Evolutionary conservation across 2,113 vertebrate genomes (phyloP), one percentile per base, ranked within the genome.

Genomic region (Sinocyclocheilus maitianheensis): DNA sequence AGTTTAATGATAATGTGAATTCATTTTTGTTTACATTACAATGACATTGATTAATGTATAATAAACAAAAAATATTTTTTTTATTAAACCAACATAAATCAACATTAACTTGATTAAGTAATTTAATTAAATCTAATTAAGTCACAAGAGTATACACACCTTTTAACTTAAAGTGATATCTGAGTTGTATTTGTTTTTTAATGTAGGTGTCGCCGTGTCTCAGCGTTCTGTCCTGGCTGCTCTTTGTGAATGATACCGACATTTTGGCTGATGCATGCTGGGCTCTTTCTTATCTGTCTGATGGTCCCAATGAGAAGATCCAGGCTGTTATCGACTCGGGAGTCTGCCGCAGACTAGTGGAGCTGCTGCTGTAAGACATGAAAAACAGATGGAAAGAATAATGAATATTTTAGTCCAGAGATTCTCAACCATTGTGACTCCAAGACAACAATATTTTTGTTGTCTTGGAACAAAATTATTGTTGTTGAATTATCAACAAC

Each of bases 221-320:
- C 89, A 98, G 96, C 85, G 98, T 99, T 82, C 95, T 99, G 81
- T 98, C 98, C 78, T 98, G 98, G 97, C 95, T 99, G 89, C 96
- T 99, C 1, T 99, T 99, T 88, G 96, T 98, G 90, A 98, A 97
- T 12, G 98, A 99, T 91, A 97, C 97, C 43, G 98, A 99, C 92
- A 97, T 99, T 46, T 93, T 99, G 87, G 98, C 98, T 78, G 98
- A 99, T 89, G 96, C 98, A 80, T 99, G 98, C 93, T 99, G 98
- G 98, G 98, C 98, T 0, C 96, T 99, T 22, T 98, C 97, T 3
- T 99, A 99, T 92, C 92, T 99, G 81, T 99, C 98, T 53, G 98
- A 99, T 87, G 98, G 98, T 55, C 97, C 98, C 83, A 99, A 99
- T 88, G 98, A 99, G 93, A 99, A 99, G 95, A 99, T 99, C 92